A percentile compares a stretch with the other conserved stretches of the same genome.
These are phyloP conservation scores for Lasiurus cinereus DNA, from an alignment of 2,113 vertebrate genomes.

Conservation along the genomic window DNA sequence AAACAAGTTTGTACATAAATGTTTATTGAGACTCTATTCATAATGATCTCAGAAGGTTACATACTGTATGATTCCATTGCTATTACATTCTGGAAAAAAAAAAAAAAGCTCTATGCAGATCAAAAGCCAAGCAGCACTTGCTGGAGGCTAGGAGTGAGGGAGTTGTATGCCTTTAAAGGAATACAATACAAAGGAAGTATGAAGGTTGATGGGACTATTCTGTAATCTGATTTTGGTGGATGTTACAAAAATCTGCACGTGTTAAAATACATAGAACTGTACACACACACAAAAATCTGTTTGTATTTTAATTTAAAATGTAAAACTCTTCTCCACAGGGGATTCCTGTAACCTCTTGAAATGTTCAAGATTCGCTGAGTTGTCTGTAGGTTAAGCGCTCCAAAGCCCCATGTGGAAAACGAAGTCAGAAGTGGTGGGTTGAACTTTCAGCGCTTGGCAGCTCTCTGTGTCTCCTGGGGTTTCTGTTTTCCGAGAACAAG, in stretches of 20 bases:
- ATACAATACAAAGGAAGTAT: background rate
- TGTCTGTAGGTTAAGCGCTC: background rate
- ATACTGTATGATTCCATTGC: background rate
- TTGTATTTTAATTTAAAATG: background rate
- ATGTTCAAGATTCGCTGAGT: background rate
- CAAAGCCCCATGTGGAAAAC: accelerated
- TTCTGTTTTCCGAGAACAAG: constrained; percentile 30
- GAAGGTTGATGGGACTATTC: accelerated
- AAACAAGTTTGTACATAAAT: background rate
- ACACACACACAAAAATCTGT: background rate
- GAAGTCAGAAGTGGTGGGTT: background rate
- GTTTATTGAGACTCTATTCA: background rate
- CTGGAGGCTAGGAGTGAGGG: accelerated
- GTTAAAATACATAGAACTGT: background rate
- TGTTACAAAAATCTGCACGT: background rate
- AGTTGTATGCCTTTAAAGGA: background rate
- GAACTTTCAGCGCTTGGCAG: background rate
- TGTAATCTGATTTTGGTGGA: background rate
- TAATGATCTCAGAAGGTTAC: background rate
- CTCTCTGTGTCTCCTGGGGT: background rate
- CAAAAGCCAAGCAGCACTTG: background rate
- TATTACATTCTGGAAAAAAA: background rate
- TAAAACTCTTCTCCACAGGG: background rate
- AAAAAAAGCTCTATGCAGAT: background rate
- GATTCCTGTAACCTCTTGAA: background rate